phyloP scores from a whole-genome alignment of 2,888 invertebrate species.

The Phyllotreta striolata region DNA sequence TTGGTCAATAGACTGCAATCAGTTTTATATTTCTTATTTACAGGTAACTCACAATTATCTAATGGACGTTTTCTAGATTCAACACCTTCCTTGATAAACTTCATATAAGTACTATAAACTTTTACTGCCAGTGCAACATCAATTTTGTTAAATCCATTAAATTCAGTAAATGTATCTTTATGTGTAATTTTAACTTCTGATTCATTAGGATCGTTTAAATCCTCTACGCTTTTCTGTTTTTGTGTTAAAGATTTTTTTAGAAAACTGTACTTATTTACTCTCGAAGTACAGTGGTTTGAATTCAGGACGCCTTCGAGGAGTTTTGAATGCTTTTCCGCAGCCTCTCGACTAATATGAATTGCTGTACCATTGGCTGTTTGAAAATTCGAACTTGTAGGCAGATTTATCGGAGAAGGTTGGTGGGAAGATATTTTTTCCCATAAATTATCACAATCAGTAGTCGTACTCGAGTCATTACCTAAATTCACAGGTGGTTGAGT shows the following conservation, averaged over 20 bases:
- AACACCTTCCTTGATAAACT: neutral
- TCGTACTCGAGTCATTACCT: neutral
- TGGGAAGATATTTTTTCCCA: slow-evolving; percentile 6
- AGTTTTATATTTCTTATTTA: slow-evolving; percentile 24
- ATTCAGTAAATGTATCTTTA: slow-evolving; percentile 19
- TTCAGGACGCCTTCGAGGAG: slow-evolving; percentile 55
- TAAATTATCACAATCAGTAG: slow-evolving; percentile 9
- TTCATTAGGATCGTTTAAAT: slow-evolving; percentile 31
- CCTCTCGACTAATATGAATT: slow-evolving; percentile 49
- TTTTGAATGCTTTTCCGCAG: slow-evolving; percentile 53
- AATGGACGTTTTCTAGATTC: slow-evolving; percentile 12
- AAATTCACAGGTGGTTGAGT: neutral
- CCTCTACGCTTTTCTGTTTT: slow-evolving; percentile 4
- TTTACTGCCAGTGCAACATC: slow-evolving; percentile 21
- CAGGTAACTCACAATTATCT: slow-evolving; percentile 13
- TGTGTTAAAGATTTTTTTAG: slow-evolving; percentile 38
- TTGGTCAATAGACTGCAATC: slow-evolving; percentile 5
- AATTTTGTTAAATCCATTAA: slow-evolving; percentile 34
- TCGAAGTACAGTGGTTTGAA: slow-evolving; percentile 31
- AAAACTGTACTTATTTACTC: slow-evolving; percentile 42
- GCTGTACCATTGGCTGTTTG: slow-evolving; percentile 52
- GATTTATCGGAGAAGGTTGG: slow-evolving; percentile 11
- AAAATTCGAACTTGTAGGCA: slow-evolving; percentile 31
- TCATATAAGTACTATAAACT: neutral
- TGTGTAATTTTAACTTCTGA: slow-evolving; percentile 32